Evolutionary conservation across 2,797 vertebrate species (phyloP), one percentile per base, ranked within the genome.

Genomic region (Myiotriccus ornatus): DNA sequence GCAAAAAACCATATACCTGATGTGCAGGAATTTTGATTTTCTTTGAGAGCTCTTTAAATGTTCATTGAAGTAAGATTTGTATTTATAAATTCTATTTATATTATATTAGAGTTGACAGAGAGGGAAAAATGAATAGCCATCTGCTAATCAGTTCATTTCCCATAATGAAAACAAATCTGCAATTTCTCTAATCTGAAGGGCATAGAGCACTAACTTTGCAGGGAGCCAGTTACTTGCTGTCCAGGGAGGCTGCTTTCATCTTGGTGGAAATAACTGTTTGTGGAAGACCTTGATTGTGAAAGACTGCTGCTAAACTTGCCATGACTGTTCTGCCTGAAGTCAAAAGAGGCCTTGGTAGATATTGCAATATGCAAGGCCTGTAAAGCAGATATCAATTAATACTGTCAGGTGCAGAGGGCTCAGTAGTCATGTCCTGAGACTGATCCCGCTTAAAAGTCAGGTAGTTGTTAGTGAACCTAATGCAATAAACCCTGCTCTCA

Each of bases 71-170:
- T 92, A 94, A 93, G 70, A 92, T 91, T 97, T 95, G 75, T 77
- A 94, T 96, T 96, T 96, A 37, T 75, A 80, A 94, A 89, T 96
- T 95, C 91, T 68, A 91, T 92, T 95, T 95, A 34, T 83, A 87
- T 90, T 93, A 67, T 80, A 92, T 95, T 93, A 70, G 64, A 94
- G 68, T 74, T 95, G 94, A 93, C 64, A 55, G 92, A 46, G 68
- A 23, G 57, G 84, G 52, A 12, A 47, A 83, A 96, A 96, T 90
- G 65, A 95, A 91, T 94, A 94, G 84, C 77, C 82, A 74, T 95
- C 93, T 96, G 88, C 94, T 97, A 95, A 97, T 95, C 93, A 92
- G 93, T 94, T 96, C 95, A 90, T 84, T 94, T 93, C 52, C 85
- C n/a, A 30, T 95, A 95, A 96, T 95, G 87, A 96, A 95, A 96